phyloP scores from a whole-genome alignment of 92 coral and sea anemone genomes.

The Zoanthus sansibaricus region DNA sequence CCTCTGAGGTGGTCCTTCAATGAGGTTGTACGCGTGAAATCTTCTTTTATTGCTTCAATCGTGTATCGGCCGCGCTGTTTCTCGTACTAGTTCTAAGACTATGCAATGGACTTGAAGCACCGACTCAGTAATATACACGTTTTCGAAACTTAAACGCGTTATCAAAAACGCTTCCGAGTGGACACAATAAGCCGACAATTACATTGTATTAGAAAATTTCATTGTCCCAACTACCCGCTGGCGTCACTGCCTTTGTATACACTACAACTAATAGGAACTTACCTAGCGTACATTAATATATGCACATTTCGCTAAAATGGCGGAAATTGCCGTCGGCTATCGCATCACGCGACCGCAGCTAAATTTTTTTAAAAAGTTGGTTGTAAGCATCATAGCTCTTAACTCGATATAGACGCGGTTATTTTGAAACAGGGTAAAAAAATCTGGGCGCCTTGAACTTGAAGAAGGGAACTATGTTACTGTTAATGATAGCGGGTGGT shows the following conservation, averaged over 20 bases:
- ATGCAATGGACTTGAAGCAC: slow-evolving; percentile 40
- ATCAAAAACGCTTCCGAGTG: slow-evolving; percentile 57
- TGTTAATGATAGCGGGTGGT: slow-evolving; percentile 44
- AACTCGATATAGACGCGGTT: not conserved
- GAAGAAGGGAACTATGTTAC: slow-evolving; percentile 25
- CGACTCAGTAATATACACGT: slow-evolving; percentile 50
- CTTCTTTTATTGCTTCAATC: slow-evolving; percentile 6
- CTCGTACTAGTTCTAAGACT: not conserved
- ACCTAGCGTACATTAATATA: slow-evolving; percentile 74
- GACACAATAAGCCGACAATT: slow-evolving; percentile 87
- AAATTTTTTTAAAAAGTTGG: slow-evolving; percentile 21
- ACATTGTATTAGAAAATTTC: slow-evolving; percentile 89
- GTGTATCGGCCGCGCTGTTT: not conserved
- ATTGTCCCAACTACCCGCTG: slow-evolving; percentile 75
- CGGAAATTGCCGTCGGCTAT: slow-evolving; percentile 45
- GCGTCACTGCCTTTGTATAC: slow-evolving; percentile 91
- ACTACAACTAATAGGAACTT: slow-evolving; percentile 55
- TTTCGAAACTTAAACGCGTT: slow-evolving; percentile 75
- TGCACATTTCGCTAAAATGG: slow-evolving; percentile 65
- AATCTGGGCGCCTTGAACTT: not conserved
- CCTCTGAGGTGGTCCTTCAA: slow-evolving; percentile 34
- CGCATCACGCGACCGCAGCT: slow-evolving; percentile 35
- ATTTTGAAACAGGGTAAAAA: not conserved
- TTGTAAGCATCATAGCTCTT: not conserved
- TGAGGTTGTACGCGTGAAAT: slow-evolving; percentile 29